Evolutionary conservation across 2,113 vertebrate genomes (phyloP), one percentile per base, ranked within the genome.

Genomic region (Myiagra hebetior): DNA sequence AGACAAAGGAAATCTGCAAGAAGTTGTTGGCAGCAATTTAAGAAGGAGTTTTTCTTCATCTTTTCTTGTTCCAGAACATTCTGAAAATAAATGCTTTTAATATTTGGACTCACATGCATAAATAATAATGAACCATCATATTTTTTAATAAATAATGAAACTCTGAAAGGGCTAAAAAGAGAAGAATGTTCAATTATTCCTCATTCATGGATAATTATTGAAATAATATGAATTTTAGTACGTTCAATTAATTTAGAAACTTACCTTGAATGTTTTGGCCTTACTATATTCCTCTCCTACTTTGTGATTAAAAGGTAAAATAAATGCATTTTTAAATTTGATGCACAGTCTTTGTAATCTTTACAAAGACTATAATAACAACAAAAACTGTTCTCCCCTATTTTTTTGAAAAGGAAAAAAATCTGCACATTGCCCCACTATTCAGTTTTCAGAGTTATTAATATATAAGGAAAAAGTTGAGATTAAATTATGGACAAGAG

Each of bases 321-420:
- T 28, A 37, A 75, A 44, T 75, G 9, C 2, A 18, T 56, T 83
- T 63, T 59, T 50, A 4, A 10, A 39, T 49, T 46, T 81, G 6
- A 27, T 78, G 7, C 8, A 41, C 8, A 37, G 1, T 1, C 4
- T 70, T 67, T 75, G 11, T 18, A n/a, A 16, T 5, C 9, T 60
- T 47, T 69, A n/a, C 3, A 63, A 87, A 39, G 2, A 7, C 5
- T 44, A 59, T 81, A 59, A 53, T 63, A 83, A 28, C 30, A 65
- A n/a, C 3, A 68, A 64, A 73, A 62, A 3, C 0, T 39, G 0
- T 57, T 77, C 5, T 30, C 6, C 3, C 2, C 0, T 41, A 10
- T 41, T 47, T 27, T n/a, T 73, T 60, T 64, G 20, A 42, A 60
- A 59, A 13, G 7, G 4, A 22, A 28, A 64, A 77, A 77, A 60